Conservation (phyloP, 2,888 invertebrate species). For the Rhaphigaster nebulosa region DNA sequence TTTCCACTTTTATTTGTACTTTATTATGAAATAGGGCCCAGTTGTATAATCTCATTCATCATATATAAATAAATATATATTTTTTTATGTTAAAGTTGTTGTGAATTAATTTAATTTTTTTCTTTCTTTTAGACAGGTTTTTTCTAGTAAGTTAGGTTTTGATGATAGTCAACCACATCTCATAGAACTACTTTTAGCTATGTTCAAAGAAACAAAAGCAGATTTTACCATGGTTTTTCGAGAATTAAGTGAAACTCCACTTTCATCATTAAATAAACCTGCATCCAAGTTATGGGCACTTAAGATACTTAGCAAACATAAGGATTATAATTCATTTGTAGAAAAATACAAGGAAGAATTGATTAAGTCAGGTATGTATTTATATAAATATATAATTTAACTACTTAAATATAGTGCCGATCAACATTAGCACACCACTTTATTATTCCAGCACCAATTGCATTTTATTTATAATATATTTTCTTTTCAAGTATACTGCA, state of each 20-base stretch:
- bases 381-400: background rate
- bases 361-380: conserved; percentile 62
- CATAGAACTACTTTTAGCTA: conserved; percentile 72
- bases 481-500: background rate
- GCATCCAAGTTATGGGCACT: conserved; percentile 72
- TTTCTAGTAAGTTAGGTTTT: conserved; percentile 73
- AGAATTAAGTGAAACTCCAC: conserved; percentile 72
- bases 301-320: conserved; percentile 70
- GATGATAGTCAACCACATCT: conserved; percentile 71
- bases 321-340: conserved; percentile 72
- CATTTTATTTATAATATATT: background rate
- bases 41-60: background rate
- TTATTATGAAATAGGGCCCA: no score
- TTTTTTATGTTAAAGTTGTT: background rate
- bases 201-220: conserved; percentile 76
- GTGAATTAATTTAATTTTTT: background rate
- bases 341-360: conserved; percentile 71
- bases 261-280: conserved; percentile 69
- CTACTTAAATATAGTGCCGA: background rate
- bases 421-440: no score
- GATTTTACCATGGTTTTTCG: conserved; percentile 77
- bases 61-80: background rate
- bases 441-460: no score
- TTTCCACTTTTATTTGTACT: no score
- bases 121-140: conserved; percentile 65